phyloP scores from a whole-genome alignment of 2,797 vertebrate genomes.

The Chiroxiphia lanceolata region DNA sequence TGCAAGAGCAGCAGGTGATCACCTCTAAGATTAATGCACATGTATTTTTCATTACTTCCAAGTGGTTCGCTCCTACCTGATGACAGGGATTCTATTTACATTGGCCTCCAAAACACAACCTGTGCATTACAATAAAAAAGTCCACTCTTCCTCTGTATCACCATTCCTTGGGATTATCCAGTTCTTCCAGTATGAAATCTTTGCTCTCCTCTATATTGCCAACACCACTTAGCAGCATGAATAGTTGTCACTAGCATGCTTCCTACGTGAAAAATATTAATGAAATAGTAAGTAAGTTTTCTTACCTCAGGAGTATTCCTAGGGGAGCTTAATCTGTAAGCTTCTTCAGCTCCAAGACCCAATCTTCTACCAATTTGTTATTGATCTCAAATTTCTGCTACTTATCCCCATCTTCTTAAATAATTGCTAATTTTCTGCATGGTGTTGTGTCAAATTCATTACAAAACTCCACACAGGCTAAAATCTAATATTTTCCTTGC shows the following conservation, averaged over 20 bases:
- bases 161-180: neutral
- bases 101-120: neutral
- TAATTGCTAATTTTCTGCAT: neutral
- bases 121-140: neutral
- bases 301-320: neutral
- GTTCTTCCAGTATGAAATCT: neutral
- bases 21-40: neutral
- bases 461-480: neutral
- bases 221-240: neutral
- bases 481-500: neutral
- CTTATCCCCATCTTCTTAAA: neutral
- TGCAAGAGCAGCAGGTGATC: neutral
- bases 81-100: neutral
- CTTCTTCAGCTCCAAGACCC: neutral
- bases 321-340: neutral
- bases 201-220: neutral
- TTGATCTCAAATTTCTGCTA: neutral
- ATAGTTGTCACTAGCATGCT: neutral
- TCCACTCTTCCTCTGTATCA: neutral
- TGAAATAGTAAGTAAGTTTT: neutral
- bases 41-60: neutral
- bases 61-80: neutral
- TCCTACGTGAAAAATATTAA: neutral
- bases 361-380: neutral
- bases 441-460: neutral